A percentile compares a stretch with the other conserved stretches of the same genome.
These are phyloP conservation scores for Cephalopachus bancanus DNA, from an alignment of 2,797 vertebrate genomes.

Conservation along the genomic window DNA sequence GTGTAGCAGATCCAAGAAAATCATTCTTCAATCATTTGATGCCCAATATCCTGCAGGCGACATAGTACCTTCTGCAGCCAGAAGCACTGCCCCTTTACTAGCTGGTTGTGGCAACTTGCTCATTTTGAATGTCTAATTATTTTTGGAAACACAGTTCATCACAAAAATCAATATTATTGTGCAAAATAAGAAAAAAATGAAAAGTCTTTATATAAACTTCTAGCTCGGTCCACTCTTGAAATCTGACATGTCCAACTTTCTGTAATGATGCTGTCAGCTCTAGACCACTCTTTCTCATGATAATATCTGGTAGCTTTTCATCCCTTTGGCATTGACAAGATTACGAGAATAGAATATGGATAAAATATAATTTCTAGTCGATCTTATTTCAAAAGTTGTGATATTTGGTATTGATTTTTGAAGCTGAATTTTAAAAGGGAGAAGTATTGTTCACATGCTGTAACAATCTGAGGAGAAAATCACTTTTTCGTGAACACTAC, in stretches of 20 bases:
- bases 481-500: not conserved
- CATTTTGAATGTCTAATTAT: constrained; percentile 31
- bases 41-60: not conserved
- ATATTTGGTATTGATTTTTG: constrained; percentile 65
- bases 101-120: not conserved
- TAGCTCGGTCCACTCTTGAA: constrained; percentile 67
- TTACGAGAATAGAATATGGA: constrained; percentile 48
- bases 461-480: not conserved
- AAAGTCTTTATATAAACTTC: constrained; percentile 28
- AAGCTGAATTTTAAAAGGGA: constrained; percentile 36
- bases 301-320: constrained; percentile 43
- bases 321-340: constrained; percentile 58
- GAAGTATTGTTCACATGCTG: not conserved
- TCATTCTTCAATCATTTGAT: constrained; percentile 27
- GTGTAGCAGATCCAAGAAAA: not conserved
- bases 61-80: not conserved
- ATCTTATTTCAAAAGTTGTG: constrained; percentile 20
- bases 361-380: constrained; percentile 54
- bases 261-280: constrained; percentile 65
- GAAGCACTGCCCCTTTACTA: not conserved
- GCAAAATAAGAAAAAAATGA: constrained; percentile 23
- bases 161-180: not conserved
- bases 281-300: constrained; percentile 32
- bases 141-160: constrained; percentile 48
- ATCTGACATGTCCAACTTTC: constrained; percentile 65